Conservation (phyloP, 2,797 vertebrate species). For the Serranus cabrilla region DNA sequence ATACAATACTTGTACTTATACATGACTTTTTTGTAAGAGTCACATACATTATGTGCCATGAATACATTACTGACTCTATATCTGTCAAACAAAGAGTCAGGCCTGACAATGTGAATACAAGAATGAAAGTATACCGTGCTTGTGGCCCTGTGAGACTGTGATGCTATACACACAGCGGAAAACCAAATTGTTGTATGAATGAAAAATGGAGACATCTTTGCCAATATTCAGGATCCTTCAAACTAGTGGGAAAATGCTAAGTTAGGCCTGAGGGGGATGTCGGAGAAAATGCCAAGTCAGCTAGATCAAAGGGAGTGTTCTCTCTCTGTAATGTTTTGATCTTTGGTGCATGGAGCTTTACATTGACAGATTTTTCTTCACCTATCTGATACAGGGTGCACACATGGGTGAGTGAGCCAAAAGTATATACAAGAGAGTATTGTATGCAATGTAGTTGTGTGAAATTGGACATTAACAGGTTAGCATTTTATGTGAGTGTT, state of each 20-base stretch:
- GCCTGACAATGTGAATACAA: not conserved
- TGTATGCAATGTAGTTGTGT: not conserved
- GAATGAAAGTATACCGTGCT: not conserved
- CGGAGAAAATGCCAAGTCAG: not conserved
- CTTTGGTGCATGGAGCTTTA: not conserved
- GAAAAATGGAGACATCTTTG: not conserved
- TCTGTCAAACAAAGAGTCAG: not conserved
- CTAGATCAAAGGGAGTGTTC: not conserved
- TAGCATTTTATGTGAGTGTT: not conserved
- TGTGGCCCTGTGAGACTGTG: not conserved
- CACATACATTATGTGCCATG: not conserved
- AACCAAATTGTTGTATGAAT: not conserved
- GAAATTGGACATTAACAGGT: not conserved
- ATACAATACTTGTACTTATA: not conserved
- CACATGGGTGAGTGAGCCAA: not conserved
- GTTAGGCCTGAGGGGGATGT: not conserved
- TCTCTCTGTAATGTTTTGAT: not conserved
- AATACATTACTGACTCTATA: not conserved
- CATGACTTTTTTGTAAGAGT: not conserved
- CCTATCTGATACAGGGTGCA: not conserved
- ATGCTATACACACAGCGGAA: not conserved
- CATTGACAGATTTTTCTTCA: not conserved
- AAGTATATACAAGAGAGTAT: not conserved
- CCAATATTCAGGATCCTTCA: not conserved
- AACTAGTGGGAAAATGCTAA: not conserved